A percentile compares a stretch with the other conserved stretches of the same genome.
phyloP scores from a whole-genome alignment of 2,113 vertebrate species.

The Epinephelus moara region DNA sequence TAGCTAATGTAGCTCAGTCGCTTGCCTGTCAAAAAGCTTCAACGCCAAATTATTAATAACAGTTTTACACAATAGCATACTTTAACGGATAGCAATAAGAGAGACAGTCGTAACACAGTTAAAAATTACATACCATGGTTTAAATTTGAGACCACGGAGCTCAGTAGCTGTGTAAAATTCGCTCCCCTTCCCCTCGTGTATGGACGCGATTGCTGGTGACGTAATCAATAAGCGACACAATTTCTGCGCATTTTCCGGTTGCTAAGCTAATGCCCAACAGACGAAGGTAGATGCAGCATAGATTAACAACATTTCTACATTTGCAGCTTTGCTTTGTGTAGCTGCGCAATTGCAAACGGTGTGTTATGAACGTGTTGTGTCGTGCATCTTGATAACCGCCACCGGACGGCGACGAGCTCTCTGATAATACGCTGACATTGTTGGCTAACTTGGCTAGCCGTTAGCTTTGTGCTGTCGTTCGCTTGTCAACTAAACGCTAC shows the following conservation, averaged over 20 bases:
- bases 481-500: not conserved
- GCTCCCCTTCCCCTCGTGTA: constrained; percentile 63
- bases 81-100: not conserved
- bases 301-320: not conserved
- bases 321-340: not conserved
- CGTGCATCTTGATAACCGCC: not conserved
- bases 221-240: constrained; percentile 70
- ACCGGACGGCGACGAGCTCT: not conserved
- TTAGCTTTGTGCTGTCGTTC: constrained; percentile 35
- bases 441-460: constrained; percentile 57
- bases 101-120: fast-evolving
- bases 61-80: fast-evolving
- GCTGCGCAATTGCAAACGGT: not conserved
- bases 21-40: not conserved
- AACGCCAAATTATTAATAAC: too few relatives aligned
- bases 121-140: constrained; percentile 68
- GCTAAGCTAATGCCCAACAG: constrained; percentile 55
- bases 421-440: constrained; percentile 50
- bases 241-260: constrained; percentile 72
- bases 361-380: not conserved
- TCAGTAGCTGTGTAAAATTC: not conserved
- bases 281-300: constrained; percentile 59
- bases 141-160: not conserved
- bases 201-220: not conserved
- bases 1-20: constrained; percentile 10